phyloP scores from a whole-genome alignment of 2,888 invertebrate species.

The Lottia scabra region DNA sequence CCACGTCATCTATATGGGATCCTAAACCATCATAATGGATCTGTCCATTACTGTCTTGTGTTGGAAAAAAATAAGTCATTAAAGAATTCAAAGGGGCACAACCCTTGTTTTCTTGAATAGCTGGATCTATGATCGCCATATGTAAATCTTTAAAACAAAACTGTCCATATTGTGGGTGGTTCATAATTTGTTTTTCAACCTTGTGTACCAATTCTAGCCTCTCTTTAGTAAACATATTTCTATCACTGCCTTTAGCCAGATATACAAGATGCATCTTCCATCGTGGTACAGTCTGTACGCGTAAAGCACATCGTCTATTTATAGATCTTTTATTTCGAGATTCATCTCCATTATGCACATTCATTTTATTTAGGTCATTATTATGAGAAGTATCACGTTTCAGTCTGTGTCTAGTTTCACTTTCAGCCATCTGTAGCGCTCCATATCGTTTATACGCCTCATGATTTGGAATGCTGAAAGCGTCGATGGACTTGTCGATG shows the following conservation, averaged over 20 bases:
- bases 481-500: conserved; percentile 60
- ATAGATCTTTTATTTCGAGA: conserved; percentile 33
- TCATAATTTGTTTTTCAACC: conserved; percentile 53
- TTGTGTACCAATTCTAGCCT: conserved; percentile 51
- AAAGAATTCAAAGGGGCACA: conserved; percentile 63
- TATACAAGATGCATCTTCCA: conserved; percentile 57
- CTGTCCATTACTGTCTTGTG: conserved; percentile 37
- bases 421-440: conserved; percentile 46
- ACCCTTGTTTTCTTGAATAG: conserved; percentile 40
- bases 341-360: background rate
- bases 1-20: conserved; percentile 48
- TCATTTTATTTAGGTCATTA: background rate
- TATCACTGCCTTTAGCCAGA: conserved; percentile 47
- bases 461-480: conserved; percentile 64
- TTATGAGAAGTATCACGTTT: background rate
- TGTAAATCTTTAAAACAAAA: conserved; percentile 54
- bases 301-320: conserved; percentile 14
- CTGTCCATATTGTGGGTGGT: conserved; percentile 48
- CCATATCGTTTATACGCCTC: conserved; percentile 52
- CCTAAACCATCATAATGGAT: conserved; percentile 60
- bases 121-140: conserved; percentile 35
- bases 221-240: conserved; percentile 61
- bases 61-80: conserved; percentile 62
- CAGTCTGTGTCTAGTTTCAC: background rate
- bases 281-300: conserved; percentile 28